phyloP scores from a whole-genome alignment of 2,888 invertebrate species.

The Argyresthia goedartella region DNA sequence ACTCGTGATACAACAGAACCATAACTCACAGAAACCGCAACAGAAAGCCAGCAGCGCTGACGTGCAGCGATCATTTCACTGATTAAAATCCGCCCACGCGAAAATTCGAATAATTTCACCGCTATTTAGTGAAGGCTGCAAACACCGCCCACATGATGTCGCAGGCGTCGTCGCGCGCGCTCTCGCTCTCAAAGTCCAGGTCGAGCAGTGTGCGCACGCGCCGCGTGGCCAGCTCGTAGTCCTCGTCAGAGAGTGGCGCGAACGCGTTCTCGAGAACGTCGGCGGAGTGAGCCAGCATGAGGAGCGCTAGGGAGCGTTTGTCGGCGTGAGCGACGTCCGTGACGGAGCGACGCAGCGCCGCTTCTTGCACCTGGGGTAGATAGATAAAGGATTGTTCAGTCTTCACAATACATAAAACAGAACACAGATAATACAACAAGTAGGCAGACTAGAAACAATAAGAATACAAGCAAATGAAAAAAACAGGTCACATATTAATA shows the following conservation, averaged over 20 bases:
- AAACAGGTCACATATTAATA: no score
- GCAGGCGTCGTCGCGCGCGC: slow-evolving; percentile 89
- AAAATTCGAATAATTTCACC: slow-evolving; percentile 21
- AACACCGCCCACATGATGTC: slow-evolving; percentile 99
- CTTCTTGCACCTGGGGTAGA: slow-evolving; percentile 91
- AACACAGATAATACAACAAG: no score
- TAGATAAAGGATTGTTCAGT: not conserved
- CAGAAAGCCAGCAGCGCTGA: no score
- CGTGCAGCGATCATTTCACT: no score
- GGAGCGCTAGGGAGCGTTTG: slow-evolving; percentile 91
- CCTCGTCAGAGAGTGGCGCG: slow-evolving; percentile 96
- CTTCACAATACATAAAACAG: no score
- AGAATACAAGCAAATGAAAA: no score
- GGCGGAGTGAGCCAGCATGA: slow-evolving; percentile 96
- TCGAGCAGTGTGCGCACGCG: slow-evolving; percentile 96
- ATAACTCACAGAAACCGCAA: no score
- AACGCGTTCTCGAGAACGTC: slow-evolving; percentile 99
- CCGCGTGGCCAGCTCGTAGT: slow-evolving; percentile 98
- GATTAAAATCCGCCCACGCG: no score
- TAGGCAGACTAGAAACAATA: no score
- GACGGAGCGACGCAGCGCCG: slow-evolving; percentile 95
- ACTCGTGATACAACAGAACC: no score
- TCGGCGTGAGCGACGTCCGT: slow-evolving; percentile 99
- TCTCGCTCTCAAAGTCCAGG: slow-evolving; percentile 96
- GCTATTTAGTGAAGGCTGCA: slow-evolving; percentile 97